A percentile compares a stretch with the other conserved stretches of the same genome.
phyloP scores from a whole-genome alignment of 1,140 invertebrate species.

The Conus ventricosus region DNA sequence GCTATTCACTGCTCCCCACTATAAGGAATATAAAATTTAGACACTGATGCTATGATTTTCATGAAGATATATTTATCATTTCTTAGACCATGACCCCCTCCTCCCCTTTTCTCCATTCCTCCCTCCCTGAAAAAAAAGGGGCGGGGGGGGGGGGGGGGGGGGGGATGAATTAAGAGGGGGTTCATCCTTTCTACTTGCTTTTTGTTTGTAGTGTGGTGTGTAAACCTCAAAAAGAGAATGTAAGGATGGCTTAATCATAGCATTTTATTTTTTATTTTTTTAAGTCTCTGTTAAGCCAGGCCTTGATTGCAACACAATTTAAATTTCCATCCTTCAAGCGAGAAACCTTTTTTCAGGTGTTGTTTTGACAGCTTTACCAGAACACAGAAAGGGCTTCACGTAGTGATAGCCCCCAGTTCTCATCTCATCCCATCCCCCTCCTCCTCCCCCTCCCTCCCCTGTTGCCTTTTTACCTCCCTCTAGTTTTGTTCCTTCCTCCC shows the following conservation, averaged over 20 bases:
- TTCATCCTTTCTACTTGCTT: too few species aligned
- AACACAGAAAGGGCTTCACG: not conserved
- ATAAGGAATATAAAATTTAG: too few species aligned
- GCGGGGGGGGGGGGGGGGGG: too few species aligned
- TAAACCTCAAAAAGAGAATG: not conserved
- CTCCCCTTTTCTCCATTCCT: too few species aligned
- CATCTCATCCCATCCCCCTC: not conserved
- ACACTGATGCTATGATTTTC: too few species aligned
- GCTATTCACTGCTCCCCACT: too few species aligned
- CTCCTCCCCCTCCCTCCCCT: too few species aligned
- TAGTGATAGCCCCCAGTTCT: not conserved
- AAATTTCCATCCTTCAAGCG: slow-evolving; percentile 11
- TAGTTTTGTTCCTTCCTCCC: not conserved
- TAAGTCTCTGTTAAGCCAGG: not conserved
- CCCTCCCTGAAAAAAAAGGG: too few species aligned
- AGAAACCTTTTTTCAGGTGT: not conserved
- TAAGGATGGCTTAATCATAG: not conserved
- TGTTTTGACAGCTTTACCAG: not conserved
- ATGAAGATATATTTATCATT: too few species aligned
- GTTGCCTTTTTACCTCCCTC: not conserved
- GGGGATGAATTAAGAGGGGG: too few species aligned
- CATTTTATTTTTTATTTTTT: not conserved
- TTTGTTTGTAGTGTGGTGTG: not conserved
- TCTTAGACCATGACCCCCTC: too few species aligned
- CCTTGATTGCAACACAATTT: not conserved